Evolutionary conservation across 1,140 invertebrate species (phyloP), one percentile per base, ranked within the genome.

Genomic region (Bombus balteatus): DNA sequence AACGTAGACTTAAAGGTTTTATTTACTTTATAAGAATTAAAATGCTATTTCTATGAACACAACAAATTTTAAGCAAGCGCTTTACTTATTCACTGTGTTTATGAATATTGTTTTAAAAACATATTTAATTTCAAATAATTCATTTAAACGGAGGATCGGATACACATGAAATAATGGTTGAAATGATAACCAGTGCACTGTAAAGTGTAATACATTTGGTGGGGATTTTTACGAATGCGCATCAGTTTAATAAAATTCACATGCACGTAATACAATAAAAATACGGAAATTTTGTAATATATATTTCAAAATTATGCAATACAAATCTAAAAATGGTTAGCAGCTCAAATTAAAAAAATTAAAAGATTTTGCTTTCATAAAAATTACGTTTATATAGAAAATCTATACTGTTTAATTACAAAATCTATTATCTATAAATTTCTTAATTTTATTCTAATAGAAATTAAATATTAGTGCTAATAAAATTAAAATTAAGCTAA

Each of bases 21-120:
- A 83, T 83, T 76, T 83, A 75, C 28, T 65, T 32, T 53, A 28
- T 13, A 68, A 75, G 41, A 76, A 66, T 83, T 15, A 53, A 76
- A 83, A 83, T 10, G 15, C 34, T 83, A 62, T 53, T 83, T 76
- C 66, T 83, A 76, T 32, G 43, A 76, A 68, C 41, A n/a, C 43
- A 12, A 68, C 13, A 2, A 68, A n/a, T 57, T 53, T n/a, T 28
- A 32, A 34, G 9, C 2, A 12, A 47, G 47, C 32, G 12, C 10
- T 47, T 47, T 47, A n/a, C 9, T 39, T 39, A 15, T 66, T 2
- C 1, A 18, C 4, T 32, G 39, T 39, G 8, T 37, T 22, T 39
- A 76, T 47, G 18, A 77, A 75, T 76, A 32, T 57, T 74, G 37
- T 18, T 57, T 53, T 28, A 1, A n/a, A 41, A 53, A 37, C 28